Base-by-base conservation (phyloP, 2,888 invertebrate genomes). In the Limulus polyphemus region DNA sequence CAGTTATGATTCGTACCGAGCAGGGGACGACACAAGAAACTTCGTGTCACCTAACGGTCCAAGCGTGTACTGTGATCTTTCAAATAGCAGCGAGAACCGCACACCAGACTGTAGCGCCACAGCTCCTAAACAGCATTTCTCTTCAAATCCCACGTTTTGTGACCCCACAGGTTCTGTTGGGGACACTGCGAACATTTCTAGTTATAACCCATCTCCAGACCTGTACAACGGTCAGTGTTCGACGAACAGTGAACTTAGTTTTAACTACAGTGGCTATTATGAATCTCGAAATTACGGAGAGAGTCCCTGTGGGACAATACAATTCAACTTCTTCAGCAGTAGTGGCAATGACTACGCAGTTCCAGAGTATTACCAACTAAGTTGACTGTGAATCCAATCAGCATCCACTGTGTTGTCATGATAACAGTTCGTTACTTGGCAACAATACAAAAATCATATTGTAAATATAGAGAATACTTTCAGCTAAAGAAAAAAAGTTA, bases 321-420 rank as follows among this genome's bases (percentile, higher is more conserved):
- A 92, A 77, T 92, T 92, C 78, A 92, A 92, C 77, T 93, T 93
- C n/a, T 77, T 93, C 68, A 90, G 90, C 78, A 91, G 92, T 74
- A 90, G n/a, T n/a, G n/a, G n/a, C n/a, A 91, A 68, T 92, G 90
- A 76, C 92, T 92, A 76, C 92, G 91, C 76, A 61, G 65, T 5
- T 89, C 89, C 16, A 9, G 92, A 93, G 77, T 92, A 92, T 77
- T 92, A 92, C 75, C 84, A 84, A 76, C 81, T 84, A 75, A 83
- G 83, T 78, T 82, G 80, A 81, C 32, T 32, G 3, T 32, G 32
- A 32, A 32, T 32, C 32, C 3, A 32, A 32, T 32, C 32, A 32
- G 32, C 32, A n/a, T n/a, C n/a, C n/a, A n/a, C n/a, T n/a, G n/a
- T 32, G 32, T 32, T 32, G 32, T 32, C 32, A 32, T 1, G 32